Conservation (phyloP, 2,888 invertebrate genomes). For the Noctua pronuba region DNA sequence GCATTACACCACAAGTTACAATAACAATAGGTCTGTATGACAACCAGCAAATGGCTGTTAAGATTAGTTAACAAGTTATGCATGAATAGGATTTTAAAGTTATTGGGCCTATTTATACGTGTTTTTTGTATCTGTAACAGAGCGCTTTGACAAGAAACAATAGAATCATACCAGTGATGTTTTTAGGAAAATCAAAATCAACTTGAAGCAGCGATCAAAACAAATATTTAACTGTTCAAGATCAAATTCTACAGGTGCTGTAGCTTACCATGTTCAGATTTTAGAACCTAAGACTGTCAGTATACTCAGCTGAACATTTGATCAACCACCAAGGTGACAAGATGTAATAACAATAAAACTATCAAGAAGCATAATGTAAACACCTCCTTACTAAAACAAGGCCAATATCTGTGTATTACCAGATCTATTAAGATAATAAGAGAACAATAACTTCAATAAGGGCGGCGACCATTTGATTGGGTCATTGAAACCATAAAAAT, state of each 20-base stretch:
- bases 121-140: neutral
- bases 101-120: neutral
- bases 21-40: conserved; percentile 39
- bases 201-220: neutral
- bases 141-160: no score
- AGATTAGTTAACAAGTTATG: neutral
- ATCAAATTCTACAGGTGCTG: neutral
- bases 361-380: conserved; percentile 25
- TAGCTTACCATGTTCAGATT: neutral
- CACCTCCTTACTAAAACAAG: conserved; percentile 52
- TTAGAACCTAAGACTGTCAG: neutral
- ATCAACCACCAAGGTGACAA: neutral
- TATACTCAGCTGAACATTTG: neutral
- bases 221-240: neutral
- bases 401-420: conserved; percentile 52
- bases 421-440: conserved; percentile 43
- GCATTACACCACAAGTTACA: conserved; percentile 44
- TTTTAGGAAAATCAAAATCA: neutral
- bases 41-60: neutral
- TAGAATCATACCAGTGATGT: neutral
- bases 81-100: neutral
- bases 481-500: conserved; percentile 11
- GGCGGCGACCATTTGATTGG: conserved; percentile 37
- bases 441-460: conserved; percentile 53
- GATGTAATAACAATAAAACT: conserved; percentile 1